These are phyloP conservation scores for Elachura formosa DNA, from an alignment of 2,113 vertebrate species.

Conservation along the genomic window DNA sequence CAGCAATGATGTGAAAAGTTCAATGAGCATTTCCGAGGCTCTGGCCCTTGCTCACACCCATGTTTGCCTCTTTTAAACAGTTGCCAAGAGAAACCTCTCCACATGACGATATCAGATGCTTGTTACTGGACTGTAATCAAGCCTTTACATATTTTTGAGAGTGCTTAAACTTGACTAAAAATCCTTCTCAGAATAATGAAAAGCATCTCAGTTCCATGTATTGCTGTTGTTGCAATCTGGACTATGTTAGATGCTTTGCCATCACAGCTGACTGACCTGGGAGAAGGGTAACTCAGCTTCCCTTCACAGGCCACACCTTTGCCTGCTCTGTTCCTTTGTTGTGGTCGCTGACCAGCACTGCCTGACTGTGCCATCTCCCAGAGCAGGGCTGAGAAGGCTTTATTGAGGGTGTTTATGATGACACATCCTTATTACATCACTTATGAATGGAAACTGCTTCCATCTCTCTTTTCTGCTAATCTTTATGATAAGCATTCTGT, in stretches of 20 bases:
- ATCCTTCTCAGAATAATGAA: neutral
- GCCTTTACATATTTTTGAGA: neutral
- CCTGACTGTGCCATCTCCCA: neutral
- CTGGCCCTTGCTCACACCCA: neutral
- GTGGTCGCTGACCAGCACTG: neutral
- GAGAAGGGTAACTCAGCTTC: neutral
- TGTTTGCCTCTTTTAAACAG: neutral
- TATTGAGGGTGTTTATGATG: neutral
- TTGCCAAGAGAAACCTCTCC: neutral
- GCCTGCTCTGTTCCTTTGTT: neutral
- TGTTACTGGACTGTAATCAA: neutral
- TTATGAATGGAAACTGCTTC: neutral
- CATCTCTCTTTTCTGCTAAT: neutral
- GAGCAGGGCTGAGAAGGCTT: too few species aligned
- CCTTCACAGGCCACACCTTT: accelerated
- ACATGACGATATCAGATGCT: neutral
- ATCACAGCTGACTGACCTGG: neutral
- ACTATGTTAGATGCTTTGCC: neutral
- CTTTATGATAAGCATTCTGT: neutral
- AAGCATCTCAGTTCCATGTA: neutral
- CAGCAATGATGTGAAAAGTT: neutral
- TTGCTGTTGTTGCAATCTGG: neutral
- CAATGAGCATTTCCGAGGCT: neutral
- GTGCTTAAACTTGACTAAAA: neutral
- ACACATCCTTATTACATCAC: too few species aligned